Evolutionary conservation across 1,140 invertebrate species (phyloP), one percentile per base, ranked within the genome.

Genomic region (Plectus sambesii): DNA sequence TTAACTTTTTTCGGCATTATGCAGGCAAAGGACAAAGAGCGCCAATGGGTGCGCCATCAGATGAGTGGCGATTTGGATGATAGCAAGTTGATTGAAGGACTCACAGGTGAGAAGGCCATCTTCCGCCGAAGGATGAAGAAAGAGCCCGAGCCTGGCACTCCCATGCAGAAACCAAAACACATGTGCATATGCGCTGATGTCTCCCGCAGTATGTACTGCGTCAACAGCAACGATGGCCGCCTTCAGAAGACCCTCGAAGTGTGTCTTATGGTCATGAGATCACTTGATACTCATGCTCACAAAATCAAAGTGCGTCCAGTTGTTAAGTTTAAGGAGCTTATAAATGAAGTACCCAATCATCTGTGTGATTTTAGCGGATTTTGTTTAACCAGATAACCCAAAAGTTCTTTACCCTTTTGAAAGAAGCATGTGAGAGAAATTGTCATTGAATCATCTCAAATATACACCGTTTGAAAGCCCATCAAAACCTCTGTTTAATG

Each of bases 41-140:
- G 90, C 5, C 83, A 88, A 58, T 97, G 92, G 90, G 76, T 81
- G 23, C 79, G 81, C 51, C 83, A 90, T 72, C 86, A 89, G 73
- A 89, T 87, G 0, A 81, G 83, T 39, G 92, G 92, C 0, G 92
- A 97, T 70, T 71, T 96, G 23, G 92, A 97, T 66, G 92, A 97
- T 64, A 80, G 80, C 0, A 94, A 93, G 71, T 76, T 97, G 41
- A 89, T 97, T 62, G 92, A 97, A 77, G 87, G 73, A 26, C 60
- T 67, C 15, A 54, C 66, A 1, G 66, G 90, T 0, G 90, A 96
- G 69, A 84, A 83, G 65, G 81, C 81, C 41, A 87, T 97, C 60
- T 97, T 89, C 65, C 35, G 62, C 22, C 39, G 62, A 30, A 50
- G 62, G 15, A 26, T 67, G 23, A 61, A 67, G 17, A 55, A 58